Evolutionary conservation across 1,140 invertebrate genomes (phyloP), one percentile per base, ranked within the genome.

Genomic region (Riptortus pedestris): DNA sequence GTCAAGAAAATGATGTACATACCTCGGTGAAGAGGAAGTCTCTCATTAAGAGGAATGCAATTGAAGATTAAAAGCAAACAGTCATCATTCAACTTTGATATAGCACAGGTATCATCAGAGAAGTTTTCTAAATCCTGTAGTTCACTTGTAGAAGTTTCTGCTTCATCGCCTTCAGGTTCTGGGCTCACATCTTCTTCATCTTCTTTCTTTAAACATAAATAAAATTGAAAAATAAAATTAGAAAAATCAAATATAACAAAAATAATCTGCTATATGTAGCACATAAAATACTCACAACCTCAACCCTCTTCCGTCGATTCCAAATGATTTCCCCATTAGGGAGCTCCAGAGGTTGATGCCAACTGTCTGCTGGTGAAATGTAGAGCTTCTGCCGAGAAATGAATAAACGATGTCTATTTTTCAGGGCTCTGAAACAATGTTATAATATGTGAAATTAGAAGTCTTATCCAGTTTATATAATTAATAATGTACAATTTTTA

Each of bases 281-380:
- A n/a, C n/a, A n/a, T n/a, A n/a, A n/a, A n/a, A n/a, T n/a, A n/a
- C n/a, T n/a, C n/a, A n/a, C n/a, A n/a, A n/a, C n/a, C n/a, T 5
- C 31, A 38, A 7, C 5, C 31, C 14, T 38, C 31, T 38, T 48
- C 18, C n/a, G 7, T 48, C 45, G 11, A 48, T 48, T 18, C 45
- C 7, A 48, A 48, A 48, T 4, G 4, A 48, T 11, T 20, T 48
- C 45, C 11, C 45, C 45, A 48, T 48, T 48, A 20, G 45, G 45
- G 18, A 48, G 45, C 18, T 48, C 45, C 9, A 48, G 45, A 7
- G 45, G 45, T 48, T 48, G 45, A 48, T 48, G 45, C 45, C 45
- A 48, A 20, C 45, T 48, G n/a, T 48, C 45, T n/a, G 45, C 45
- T 4, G 45, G 45, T 11, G 18, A 48, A 18, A 48, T 18, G 18